These are phyloP conservation scores for Sparidentex hasta DNA, from an alignment of 2,797 vertebrate genomes.

Conservation along the genomic window DNA sequence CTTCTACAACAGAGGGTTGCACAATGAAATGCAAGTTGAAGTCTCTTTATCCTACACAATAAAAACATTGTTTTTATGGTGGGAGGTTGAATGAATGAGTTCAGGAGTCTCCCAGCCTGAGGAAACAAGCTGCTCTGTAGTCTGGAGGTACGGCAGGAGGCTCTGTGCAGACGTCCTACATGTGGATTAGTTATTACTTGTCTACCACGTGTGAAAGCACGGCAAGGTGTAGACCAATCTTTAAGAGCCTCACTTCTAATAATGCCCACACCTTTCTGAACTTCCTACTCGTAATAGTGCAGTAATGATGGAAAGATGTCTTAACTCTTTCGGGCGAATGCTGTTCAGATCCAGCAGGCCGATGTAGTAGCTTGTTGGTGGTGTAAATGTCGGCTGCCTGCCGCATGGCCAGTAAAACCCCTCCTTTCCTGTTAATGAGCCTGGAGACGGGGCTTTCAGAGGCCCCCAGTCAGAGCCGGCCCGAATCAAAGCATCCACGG, in stretches of 20 bases:
- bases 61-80: too few species aligned
- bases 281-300: conserved; percentile 30
- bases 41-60: too few species aligned
- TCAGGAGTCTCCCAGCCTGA: too few species aligned
- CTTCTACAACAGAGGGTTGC: too few species aligned
- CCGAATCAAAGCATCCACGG: conserved; percentile 77
- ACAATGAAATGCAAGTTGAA: too few species aligned
- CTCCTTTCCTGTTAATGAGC: conserved; percentile 79
- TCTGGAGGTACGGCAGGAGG: too few species aligned
- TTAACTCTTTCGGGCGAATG: conserved; percentile 47
- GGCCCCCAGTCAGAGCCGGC: conserved; percentile 67
- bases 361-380: conserved; percentile 52
- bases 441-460: conserved; percentile 60
- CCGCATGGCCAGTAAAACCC: conserved; percentile 76
- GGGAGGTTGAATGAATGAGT: too few species aligned
- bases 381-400: conserved; percentile 73
- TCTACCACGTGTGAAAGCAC: conserved; percentile 23
- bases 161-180: background rate
- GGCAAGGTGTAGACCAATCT: conserved; percentile 14
- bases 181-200: conserved; percentile 29
- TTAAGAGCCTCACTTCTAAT: conserved; percentile 38
- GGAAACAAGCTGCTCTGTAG: too few species aligned
- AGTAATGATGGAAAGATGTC: conserved; percentile 68
- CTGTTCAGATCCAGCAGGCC: conserved; percentile 45
- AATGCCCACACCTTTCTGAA: conserved; percentile 38